A percentile compares a stretch with the other conserved stretches of the same genome.
Conservation (phyloP, 2,113 vertebrate species). For the Hemicordylus capensis region DNA sequence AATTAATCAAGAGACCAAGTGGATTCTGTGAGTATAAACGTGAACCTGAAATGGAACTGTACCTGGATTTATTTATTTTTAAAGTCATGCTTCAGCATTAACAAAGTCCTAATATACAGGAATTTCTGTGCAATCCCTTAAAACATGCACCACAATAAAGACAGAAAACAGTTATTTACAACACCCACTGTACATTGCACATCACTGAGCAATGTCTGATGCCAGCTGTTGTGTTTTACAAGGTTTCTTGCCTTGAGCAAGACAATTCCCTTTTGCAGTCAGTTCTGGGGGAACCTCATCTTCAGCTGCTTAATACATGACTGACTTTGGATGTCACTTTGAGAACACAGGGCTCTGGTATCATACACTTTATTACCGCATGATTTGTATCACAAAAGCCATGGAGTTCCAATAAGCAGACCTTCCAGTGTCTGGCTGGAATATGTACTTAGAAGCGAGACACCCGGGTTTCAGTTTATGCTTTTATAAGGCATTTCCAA, state of each 20-base stretch:
- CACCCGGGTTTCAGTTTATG: not conserved
- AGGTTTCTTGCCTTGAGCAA: conserved; percentile 27
- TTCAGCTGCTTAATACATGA: not conserved
- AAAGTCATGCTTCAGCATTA: conserved; percentile 32
- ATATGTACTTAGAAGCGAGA: not conserved
- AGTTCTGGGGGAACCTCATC: not conserved
- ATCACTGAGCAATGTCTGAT: conserved; percentile 28
- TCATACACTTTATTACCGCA: not conserved
- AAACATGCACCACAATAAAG: not conserved
- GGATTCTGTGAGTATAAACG: not conserved
- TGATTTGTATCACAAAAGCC: not conserved
- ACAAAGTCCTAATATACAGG: conserved; percentile 1
- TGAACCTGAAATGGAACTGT: not conserved
- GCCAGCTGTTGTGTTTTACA: conserved; percentile 40
- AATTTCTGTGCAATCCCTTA: conserved; percentile 9
- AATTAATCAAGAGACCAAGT: not conserved
- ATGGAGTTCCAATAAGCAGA: not conserved
- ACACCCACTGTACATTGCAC: not conserved
- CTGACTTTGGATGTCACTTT: not conserved
- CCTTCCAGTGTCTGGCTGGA: not conserved
- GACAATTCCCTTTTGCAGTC: conserved; percentile 18
- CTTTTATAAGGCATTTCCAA: not conserved
- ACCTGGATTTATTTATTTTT: not conserved
- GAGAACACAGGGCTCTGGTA: not conserved
- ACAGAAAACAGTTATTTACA: conserved; percentile 39